Base-by-base conservation (phyloP, 2,113 vertebrate species). In the Boleophthalmus pectinirostris region DNA sequence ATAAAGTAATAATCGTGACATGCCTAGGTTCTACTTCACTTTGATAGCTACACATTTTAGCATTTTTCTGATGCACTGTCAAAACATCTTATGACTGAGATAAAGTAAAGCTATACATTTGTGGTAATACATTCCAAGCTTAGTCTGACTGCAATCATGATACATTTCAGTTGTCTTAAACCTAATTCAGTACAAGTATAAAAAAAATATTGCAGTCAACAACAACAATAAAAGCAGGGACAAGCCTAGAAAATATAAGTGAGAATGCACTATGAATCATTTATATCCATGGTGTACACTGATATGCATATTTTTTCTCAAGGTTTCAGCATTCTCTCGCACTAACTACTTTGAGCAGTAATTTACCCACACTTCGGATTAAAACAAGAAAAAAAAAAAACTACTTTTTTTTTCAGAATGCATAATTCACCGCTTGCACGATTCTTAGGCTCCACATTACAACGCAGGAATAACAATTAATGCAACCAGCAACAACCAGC, bases 321-420 rank as follows among this genome's bases (percentile, higher is more conserved):
- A 18, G 49, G 7, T 51, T 23, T 56, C 54, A 56, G 54, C 21
- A 23, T 56, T 23, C 54, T 56, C 21, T 13, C 12, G 54, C 3
- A 13, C n/a, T 13, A 23, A 56, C 21, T 13, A 21, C 54, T 23
- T 3, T 56, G n/a, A 70, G 75, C 76, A 79, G 80, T 78, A 24
- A 84, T 82, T 75, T 6, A 82, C 66, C 20, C 69, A 38, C 49
- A 68, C n/a, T 67, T 72, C 46, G 9, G 68, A 68, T 14, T 24
- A 43, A 79, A 54, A 18, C 29, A 68, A 74, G 65, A 60, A 15
- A 51, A 45, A 29, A n/a, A 53, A 47, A n/a, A 56, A 72, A 46
- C 14, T 47, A 23, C 80, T 69, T 53, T 77, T 70, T 85, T 73
- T 74, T 81, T 23, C 69, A 73, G 65, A 51, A 29, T 29, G 43